Base-by-base conservation (phyloP, 2,113 vertebrate genomes). In the Eonycteris spelaea region DNA sequence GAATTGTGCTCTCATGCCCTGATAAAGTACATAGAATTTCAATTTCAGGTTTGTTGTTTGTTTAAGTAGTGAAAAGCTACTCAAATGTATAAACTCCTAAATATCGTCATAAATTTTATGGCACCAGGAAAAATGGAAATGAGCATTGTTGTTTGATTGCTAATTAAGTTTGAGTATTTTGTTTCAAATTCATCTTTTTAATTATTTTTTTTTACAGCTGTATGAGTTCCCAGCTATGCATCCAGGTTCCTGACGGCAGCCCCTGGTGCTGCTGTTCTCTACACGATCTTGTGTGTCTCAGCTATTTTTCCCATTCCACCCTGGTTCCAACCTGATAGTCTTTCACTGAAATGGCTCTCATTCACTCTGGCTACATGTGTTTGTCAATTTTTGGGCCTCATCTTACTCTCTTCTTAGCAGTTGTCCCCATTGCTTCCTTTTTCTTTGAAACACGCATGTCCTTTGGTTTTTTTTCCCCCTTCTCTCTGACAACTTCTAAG, bases 281-380 rank as follows among this genome's bases (percentile, higher is more conserved):
- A 22, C 48, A n/a, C 1, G 0, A 19, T 70, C 63, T 26, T 3
- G 28, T 28, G 2, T 68, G 26, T 53, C 59, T 61, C 16, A 30
- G 3, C 28, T 4, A 19, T 40, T 75, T 35, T 3, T 19, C 22
- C 7, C 11, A n/a, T 10, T 75, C 5, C 10, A 61, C 0, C 38
- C 26, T 33, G 33, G 6, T 35, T 78, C 53, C 30, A 8, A 15
- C 28, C 14, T 5, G 13, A 13, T 30, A 2, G 14, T 11, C 33
- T 82, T n/a, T 80, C 51, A 53, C 30, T 53, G 28, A 57, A 48
- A 48, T 40, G 4, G 6, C 33, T 74, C 35, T 61, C 22, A 15
- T 26, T 92, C 26, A n/a, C 13, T 68, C 19, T 59, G 84, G 7
- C 18, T 79, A 70, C 87, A 75, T 7, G n/a, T 11, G 40, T 30